A percentile compares a stretch with the other conserved stretches of the same genome.
phyloP scores from a whole-genome alignment of 2,113 vertebrate species.

The Istiophorus platypterus region DNA sequence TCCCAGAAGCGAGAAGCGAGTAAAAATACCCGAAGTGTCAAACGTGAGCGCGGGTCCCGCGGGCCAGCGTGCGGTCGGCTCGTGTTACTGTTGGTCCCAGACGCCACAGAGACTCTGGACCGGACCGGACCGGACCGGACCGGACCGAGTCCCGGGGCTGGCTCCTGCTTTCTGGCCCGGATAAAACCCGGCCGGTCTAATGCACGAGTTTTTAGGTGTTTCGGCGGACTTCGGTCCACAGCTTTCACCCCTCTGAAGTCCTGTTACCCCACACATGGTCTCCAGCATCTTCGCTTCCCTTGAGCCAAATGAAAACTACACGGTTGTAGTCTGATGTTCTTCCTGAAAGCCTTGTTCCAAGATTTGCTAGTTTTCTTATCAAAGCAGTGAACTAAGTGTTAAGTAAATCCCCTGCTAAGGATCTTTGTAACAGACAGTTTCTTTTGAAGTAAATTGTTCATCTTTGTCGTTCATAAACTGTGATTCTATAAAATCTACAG shows the following conservation, averaged over 20 bases:
- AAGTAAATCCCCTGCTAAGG: not conserved
- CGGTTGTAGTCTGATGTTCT: not conserved
- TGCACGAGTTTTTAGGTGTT: not conserved
- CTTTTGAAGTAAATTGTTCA: not conserved
- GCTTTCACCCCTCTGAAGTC: constrained; percentile 2
- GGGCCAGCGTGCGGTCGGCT: constrained; percentile 11
- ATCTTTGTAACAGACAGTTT: no score
- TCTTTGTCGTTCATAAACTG: not conserved
- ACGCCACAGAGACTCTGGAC: constrained; percentile 24
- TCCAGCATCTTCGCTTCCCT: not conserved
- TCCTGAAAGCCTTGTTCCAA: not conserved
- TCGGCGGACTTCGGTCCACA: not conserved
- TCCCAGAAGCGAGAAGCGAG: not conserved
- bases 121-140: not conserved
- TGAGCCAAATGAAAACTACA: not conserved
- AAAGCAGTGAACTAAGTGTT: not conserved
- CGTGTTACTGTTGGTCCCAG: constrained; percentile 30
- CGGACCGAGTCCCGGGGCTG: not conserved
- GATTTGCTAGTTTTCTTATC: not conserved
- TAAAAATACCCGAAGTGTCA: not conserved
- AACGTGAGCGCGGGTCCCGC: not conserved
- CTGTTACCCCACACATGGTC: not conserved
- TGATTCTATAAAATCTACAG: not conserved
- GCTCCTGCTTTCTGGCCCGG: constrained; percentile 32
- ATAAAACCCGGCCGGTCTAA: not conserved